phyloP scores from a whole-genome alignment of 2,113 vertebrate species.

The Trichechus manatus region DNA sequence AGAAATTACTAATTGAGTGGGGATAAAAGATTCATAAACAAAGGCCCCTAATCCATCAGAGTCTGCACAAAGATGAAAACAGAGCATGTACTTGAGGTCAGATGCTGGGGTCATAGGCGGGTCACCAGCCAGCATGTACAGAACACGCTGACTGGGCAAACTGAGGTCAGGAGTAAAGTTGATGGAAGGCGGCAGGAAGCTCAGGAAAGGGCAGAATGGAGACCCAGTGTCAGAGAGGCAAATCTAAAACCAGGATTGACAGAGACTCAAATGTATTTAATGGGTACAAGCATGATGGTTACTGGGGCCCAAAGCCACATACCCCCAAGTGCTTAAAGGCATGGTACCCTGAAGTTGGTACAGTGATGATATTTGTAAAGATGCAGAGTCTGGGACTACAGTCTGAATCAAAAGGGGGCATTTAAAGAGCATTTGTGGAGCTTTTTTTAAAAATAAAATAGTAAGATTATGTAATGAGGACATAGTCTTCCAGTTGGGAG shows the following conservation, averaged over 20 bases:
- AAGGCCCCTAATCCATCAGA: background rate
- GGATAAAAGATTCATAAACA: slow-evolving; percentile 31
- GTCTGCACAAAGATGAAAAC: background rate
- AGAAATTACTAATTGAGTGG: background rate
- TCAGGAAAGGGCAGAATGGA: background rate
- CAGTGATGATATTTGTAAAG: background rate
- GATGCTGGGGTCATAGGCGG: background rate
- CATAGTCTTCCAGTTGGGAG: too few species aligned
- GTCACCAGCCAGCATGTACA: background rate
- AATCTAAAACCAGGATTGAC: background rate
- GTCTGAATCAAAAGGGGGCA: background rate
- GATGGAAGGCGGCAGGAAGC: background rate
- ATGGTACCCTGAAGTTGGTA: background rate
- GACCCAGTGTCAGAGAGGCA: background rate
- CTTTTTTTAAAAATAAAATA: background rate
- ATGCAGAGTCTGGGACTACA: background rate
- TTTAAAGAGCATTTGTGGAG: background rate
- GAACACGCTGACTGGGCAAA: background rate
- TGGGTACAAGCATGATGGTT: background rate
- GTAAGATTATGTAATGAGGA: background rate
- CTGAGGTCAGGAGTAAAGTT: background rate
- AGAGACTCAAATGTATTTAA: background rate
- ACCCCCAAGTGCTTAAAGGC: background rate
- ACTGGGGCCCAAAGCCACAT: background rate
- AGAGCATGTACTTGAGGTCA: background rate